phyloP scores from a whole-genome alignment of 1,140 invertebrate genomes.

The Drosophila eugracilis region DNA sequence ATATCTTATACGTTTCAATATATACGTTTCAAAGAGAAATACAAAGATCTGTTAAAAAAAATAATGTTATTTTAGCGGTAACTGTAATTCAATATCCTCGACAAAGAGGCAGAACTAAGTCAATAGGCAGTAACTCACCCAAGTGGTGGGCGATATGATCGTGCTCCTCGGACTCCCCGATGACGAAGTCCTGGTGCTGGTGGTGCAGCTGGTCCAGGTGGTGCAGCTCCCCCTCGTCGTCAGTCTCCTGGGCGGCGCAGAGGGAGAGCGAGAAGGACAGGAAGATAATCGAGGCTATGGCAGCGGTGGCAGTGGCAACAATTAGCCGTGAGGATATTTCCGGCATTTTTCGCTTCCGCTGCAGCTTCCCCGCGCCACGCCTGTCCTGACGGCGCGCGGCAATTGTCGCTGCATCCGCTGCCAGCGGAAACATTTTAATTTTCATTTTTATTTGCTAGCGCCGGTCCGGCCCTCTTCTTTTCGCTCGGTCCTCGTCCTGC shows the following conservation, averaged over 20 bases:
- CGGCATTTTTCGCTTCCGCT: slow-evolving; percentile 81
- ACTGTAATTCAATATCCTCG: too few species aligned
- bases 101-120: too few species aligned
- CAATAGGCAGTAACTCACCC: slow-evolving; percentile 42
- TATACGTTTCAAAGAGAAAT: too few species aligned
- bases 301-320: slow-evolving; percentile 72
- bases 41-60: too few species aligned
- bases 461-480: slow-evolving; percentile 20
- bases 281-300: slow-evolving; percentile 47
- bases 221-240: slow-evolving; percentile 56
- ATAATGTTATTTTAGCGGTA: too few species aligned
- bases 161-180: slow-evolving; percentile 74
- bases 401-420: slow-evolving; percentile 59
- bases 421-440: slow-evolving; percentile 81
- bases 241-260: slow-evolving; percentile 52
- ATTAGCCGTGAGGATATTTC: slow-evolving; percentile 84
- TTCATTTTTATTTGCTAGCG: slow-evolving; percentile 71
- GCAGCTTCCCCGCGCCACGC: slow-evolving; percentile 59
- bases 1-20: too few species aligned
- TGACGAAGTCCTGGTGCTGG: slow-evolving; percentile 71
- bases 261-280: slow-evolving; percentile 25
- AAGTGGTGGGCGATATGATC: slow-evolving; percentile 82
- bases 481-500: slow-evolving; percentile 1
- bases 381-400: slow-evolving; percentile 20
- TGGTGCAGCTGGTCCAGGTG: slow-evolving; percentile 59